Evolutionary conservation across 1,140 invertebrate species (phyloP).

Genomic region (Leptinotarsa texana): DNA sequence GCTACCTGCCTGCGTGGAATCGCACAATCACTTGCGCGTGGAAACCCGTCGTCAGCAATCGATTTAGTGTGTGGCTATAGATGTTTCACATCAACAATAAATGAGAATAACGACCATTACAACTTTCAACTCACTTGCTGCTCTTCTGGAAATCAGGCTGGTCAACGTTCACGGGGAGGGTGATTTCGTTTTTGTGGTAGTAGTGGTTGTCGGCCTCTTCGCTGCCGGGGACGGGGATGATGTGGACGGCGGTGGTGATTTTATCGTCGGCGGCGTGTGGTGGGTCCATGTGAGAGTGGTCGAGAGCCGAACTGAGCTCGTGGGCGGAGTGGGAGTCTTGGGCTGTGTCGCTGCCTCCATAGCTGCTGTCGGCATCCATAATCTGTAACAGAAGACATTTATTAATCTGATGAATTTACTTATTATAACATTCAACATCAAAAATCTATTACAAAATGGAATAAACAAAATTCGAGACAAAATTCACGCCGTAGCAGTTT

Average conservation of each 20-base stretch:
- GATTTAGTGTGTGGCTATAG: no score
- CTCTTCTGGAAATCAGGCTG: conserved; percentile 46
- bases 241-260: conserved; percentile 31
- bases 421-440: no score
- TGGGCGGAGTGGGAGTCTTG: conserved; percentile 50
- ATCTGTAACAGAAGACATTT: neutral
- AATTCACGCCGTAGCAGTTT: no score
- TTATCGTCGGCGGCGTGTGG: conserved; percentile 22
- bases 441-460: no score
- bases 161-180: conserved; percentile 51
- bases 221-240: conserved; percentile 18
- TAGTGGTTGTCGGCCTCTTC: conserved; percentile 38
- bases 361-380: conserved; percentile 55
- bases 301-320: conserved; percentile 37
- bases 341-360: conserved; percentile 54
- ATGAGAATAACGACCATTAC: no score
- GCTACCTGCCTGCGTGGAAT: no score
- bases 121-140: neutral
- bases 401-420: no score
- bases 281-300: conserved; percentile 9
- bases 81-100: no score
- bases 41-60: no score
- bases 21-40: no score
- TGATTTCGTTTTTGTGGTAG: conserved; percentile 55
- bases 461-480: no score